Percentiles rank a stretch among this genome's conserved stretches.
phyloP scores from a whole-genome alignment of 1,140 invertebrate species.

The Leptonema lineaticorne region DNA sequence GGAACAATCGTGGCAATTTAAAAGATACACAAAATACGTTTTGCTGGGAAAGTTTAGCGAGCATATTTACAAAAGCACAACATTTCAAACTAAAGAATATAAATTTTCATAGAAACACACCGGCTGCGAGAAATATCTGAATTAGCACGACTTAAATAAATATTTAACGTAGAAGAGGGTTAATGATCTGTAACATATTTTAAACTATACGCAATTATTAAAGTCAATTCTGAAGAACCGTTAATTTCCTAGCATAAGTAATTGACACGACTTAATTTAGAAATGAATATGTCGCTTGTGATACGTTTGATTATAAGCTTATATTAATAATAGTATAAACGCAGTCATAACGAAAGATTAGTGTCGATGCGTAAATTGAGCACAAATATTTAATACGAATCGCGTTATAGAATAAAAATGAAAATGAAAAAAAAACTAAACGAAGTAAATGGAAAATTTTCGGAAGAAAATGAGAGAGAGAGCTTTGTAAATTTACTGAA shows the following conservation, averaged over 20 bases:
- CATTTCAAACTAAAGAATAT: background rate
- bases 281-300: background rate
- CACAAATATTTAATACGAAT: background rate
- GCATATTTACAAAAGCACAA: background rate
- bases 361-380: background rate
- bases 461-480: background rate
- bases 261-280: background rate
- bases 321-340: background rate
- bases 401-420: too few species aligned
- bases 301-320: background rate
- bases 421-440: background rate
- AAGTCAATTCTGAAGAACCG: background rate
- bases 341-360: background rate
- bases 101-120: background rate
- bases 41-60: background rate
- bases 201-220: background rate
- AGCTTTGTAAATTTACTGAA: conserved; percentile 15
- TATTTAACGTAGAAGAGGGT: background rate
- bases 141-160: background rate
- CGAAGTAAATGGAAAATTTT: background rate
- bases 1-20: background rate
- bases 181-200: conserved; percentile 1
- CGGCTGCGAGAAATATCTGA: too few species aligned
- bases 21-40: background rate
- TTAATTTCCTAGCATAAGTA: background rate